These are phyloP conservation scores for Trichonephila clavipes DNA, from an alignment of 1,140 invertebrate genomes.

Conservation along the genomic window DNA sequence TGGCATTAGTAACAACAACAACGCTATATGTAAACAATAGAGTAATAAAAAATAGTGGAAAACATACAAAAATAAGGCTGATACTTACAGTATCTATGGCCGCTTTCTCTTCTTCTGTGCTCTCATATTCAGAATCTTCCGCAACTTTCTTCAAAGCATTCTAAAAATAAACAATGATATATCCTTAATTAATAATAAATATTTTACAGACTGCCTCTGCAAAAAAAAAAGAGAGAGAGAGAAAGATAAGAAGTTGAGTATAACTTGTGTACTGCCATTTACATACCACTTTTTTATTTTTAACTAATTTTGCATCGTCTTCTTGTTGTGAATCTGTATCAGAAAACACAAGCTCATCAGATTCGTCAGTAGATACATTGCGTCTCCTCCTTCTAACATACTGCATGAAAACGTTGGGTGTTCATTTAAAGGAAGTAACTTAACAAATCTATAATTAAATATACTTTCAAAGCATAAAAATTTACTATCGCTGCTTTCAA, in stretches of 20 bases:
- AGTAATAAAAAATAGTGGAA: too few species aligned
- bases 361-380: slow-evolving; percentile 4
- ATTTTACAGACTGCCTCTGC: neutral
- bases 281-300: slow-evolving; percentile 31
- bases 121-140: slow-evolving; percentile 79
- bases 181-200: neutral
- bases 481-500: too few species aligned
- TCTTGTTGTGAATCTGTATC: slow-evolving; percentile 13
- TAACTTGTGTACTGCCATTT: neutral
- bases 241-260: neutral
- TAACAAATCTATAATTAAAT: too few species aligned
- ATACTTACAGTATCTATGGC: slow-evolving; percentile 60
- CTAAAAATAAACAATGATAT: slow-evolving; percentile 28
- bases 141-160: slow-evolving; percentile 52
- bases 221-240: neutral
- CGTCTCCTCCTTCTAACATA: slow-evolving; percentile 8
- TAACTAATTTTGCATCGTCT: slow-evolving; percentile 12
- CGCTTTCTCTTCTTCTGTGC: slow-evolving; percentile 77
- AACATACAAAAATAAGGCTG: too few species aligned
- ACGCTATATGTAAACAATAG: too few species aligned
- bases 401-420: slow-evolving; percentile 17
- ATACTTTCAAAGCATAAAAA: too few species aligned
- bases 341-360: slow-evolving; percentile 24
- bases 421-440: neutral
- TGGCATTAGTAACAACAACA: too few species aligned